These are phyloP conservation scores for Trachops cirrhosus DNA, from an alignment of 2,797 vertebrate genomes.

Conservation along the genomic window DNA sequence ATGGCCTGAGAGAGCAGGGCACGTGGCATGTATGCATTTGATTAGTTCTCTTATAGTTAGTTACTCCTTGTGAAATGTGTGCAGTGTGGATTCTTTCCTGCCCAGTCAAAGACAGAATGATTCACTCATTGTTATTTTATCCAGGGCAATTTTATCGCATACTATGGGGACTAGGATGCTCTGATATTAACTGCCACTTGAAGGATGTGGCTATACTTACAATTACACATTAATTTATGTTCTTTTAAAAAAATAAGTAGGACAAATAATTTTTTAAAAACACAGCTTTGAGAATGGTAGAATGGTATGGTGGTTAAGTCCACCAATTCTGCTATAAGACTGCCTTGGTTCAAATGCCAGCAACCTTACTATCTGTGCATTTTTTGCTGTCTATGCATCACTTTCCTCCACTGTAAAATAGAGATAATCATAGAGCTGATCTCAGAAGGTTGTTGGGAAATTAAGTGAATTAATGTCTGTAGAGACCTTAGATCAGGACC, in stretches of 20 bases:
- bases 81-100: constrained; percentile 28
- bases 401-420: neutral
- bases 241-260: neutral
- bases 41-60: neutral
- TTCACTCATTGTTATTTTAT: constrained; percentile 5
- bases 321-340: neutral
- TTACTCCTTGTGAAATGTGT: neutral
- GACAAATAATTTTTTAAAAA: neutral
- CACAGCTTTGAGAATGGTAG: neutral
- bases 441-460: neutral
- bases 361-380: neutral
- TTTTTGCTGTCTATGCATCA: neutral
- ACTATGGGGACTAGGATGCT: neutral
- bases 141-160: constrained; percentile 41
- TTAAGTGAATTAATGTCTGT: neutral
- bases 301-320: neutral
- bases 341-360: neutral
- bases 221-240: constrained; percentile 61
- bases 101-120: constrained; percentile 35
- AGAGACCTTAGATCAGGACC: neutral
- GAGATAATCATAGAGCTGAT: neutral
- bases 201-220: constrained; percentile 55
- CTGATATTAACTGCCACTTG: constrained; percentile 60
- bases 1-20: neutral
- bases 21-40: neutral